phyloP scores from a whole-genome alignment of 30 jellyfish, hydroid and myxozoan species.

The Euphysa ruthae region DNA sequence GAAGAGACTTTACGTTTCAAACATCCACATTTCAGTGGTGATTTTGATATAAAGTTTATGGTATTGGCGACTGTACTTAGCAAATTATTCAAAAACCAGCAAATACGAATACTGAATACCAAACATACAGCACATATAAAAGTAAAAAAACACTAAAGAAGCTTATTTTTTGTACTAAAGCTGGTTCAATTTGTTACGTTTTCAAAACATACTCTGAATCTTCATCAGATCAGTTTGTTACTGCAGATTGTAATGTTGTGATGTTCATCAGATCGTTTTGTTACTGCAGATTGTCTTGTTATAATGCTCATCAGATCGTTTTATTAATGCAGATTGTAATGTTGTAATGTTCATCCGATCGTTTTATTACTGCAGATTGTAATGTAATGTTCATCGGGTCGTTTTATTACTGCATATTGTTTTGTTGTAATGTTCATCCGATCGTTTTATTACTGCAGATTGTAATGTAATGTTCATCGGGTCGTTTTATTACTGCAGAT shows the following conservation, averaged over 20 bases:
- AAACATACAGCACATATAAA: conserved; percentile 33
- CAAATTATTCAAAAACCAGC: conserved; percentile 37
- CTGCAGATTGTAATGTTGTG: conserved; percentile 21
- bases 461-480: too few relatives aligned
- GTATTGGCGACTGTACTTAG: conserved; percentile 40
- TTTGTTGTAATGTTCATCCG: conserved; percentile 10
- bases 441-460: too few relatives aligned
- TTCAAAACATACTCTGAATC: conserved; percentile 27
- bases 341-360: too few relatives aligned
- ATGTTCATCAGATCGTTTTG: too few relatives aligned
- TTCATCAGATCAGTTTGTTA: conserved; percentile 36
- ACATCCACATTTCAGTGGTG: conserved; percentile 32
- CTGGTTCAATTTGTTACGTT: conserved; percentile 25
- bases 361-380: too few relatives aligned
- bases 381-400: too few relatives aligned
- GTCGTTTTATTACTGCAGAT: too few relatives aligned
- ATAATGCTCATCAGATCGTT: too few relatives aligned
- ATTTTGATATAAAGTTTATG: conserved; percentile 20
- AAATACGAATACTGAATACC: conserved; percentile 35
- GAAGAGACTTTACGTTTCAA: conserved; percentile 30
- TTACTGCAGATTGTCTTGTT: too few relatives aligned
- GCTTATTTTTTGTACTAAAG: conserved; percentile 35
- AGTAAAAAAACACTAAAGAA: conserved; percentile 28
- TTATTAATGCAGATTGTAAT: conserved; percentile 20
- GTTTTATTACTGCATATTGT: conserved; percentile 22